phyloP scores from a whole-genome alignment of 2,113 vertebrate genomes.

The Peromyscus maniculatus region DNA sequence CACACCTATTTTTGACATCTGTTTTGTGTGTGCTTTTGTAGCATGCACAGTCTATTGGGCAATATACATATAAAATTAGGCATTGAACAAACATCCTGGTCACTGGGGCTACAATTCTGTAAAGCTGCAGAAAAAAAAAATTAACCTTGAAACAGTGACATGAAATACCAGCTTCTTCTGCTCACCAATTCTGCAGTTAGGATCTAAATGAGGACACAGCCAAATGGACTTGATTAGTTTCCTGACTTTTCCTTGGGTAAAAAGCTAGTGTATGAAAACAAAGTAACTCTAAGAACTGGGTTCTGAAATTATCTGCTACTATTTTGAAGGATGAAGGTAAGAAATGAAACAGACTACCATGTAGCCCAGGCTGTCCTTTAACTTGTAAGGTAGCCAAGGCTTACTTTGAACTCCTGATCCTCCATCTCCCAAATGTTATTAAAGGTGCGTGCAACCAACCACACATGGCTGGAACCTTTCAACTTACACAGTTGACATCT shows the following conservation, averaged over 20 bases:
- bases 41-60: constrained; percentile 31
- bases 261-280: background rate
- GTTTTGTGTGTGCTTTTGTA: constrained; percentile 13
- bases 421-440: background rate
- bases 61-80: background rate
- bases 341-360: background rate
- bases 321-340: background rate
- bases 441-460: background rate
- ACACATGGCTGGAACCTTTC: background rate
- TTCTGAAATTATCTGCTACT: background rate
- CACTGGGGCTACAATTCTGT: background rate
- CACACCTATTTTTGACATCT: constrained; percentile 52
- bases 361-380: background rate
- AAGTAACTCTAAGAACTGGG: background rate
- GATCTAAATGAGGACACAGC: background rate
- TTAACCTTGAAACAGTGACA: background rate
- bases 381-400: background rate
- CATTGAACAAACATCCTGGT: constrained; percentile 22
- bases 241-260: background rate
- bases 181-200: background rate
- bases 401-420: background rate
- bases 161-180: background rate
- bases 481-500: background rate
- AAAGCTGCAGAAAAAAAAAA: background rate
- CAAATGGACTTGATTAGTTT: background rate